phyloP scores from a whole-genome alignment of 1,140 invertebrate genomes.

The Hypothenemus hampei region DNA sequence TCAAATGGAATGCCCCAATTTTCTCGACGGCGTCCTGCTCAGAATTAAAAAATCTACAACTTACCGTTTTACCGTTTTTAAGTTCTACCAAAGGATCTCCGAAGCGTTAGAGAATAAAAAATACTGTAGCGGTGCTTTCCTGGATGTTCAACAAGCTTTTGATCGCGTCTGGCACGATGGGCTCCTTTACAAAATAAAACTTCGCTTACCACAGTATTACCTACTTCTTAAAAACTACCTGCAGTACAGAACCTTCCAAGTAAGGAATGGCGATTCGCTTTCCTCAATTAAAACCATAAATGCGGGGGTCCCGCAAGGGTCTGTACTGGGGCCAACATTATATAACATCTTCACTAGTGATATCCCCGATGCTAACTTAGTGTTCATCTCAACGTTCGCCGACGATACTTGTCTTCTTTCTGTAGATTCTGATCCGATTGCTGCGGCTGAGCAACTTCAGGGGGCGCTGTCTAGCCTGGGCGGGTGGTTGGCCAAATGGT shows the following conservation, averaged over 20 bases:
- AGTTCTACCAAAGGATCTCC: no score
- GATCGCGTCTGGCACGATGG: background rate
- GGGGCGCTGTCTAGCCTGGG: background rate
- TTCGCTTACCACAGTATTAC: background rate
- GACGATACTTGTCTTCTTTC: background rate
- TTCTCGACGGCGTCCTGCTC: no score
- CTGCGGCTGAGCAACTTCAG: background rate
- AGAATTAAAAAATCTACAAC: no score
- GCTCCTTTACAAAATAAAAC: background rate
- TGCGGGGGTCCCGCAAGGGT: background rate
- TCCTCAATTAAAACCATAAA: background rate
- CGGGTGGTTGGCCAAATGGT: background rate
- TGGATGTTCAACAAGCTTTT: no score
- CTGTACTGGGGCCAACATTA: no score
- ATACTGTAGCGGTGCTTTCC: no score
- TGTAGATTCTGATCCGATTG: background rate
- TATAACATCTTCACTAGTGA: background rate
- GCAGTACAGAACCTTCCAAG: no score
- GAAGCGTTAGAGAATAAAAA: no score
- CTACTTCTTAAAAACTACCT: no score
- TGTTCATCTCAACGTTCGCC: background rate
- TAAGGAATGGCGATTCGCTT: background rate
- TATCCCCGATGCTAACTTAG: background rate
- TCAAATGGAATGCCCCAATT: no score
- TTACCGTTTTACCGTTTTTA: no score